Conservation (phyloP, 2,113 vertebrate species). For the Nerophis lumbriciformis region DNA sequence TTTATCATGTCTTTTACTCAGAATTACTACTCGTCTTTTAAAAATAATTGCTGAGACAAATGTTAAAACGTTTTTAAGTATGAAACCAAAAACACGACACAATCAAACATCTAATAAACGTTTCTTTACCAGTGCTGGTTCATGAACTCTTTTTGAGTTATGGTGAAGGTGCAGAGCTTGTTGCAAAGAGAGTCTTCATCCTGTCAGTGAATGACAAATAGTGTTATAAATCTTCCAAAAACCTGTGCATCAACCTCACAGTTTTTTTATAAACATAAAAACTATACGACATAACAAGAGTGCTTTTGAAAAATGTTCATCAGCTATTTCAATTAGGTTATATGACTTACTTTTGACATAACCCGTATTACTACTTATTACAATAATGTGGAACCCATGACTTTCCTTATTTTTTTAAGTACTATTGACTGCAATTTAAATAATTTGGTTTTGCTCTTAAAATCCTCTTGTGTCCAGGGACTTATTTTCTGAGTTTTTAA, state of each 20-base stretch:
- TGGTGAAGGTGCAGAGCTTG: conserved; percentile 98
- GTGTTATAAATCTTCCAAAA: background rate
- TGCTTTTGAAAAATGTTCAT: background rate
- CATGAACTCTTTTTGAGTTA: conserved; percentile 99
- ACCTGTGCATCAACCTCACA: background rate
- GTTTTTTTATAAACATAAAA: background rate
- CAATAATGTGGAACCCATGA: background rate
- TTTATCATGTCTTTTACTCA: background rate
- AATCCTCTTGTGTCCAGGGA: too few relatives aligned
- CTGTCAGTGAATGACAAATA: conserved; percentile 57
- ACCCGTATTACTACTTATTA: background rate
- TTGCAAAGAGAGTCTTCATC: conserved; percentile 99
- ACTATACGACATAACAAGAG: background rate
- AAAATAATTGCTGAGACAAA: too few relatives aligned
- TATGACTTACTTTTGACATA: background rate
- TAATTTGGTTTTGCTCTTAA: too few relatives aligned
- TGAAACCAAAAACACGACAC: conserved; percentile 9
- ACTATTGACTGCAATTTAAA: too few relatives aligned
- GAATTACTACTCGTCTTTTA: background rate
- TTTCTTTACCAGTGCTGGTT: conserved; percentile 95
- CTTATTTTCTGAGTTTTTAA: too few relatives aligned
- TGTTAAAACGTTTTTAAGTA: too few relatives aligned
- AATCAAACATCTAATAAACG: background rate
- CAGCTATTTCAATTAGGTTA: background rate
- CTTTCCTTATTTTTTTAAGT: background rate